These are phyloP conservation scores for Mesopsocus fuscifrons DNA, from an alignment of 2,888 invertebrate species.

Conservation along the genomic window DNA sequence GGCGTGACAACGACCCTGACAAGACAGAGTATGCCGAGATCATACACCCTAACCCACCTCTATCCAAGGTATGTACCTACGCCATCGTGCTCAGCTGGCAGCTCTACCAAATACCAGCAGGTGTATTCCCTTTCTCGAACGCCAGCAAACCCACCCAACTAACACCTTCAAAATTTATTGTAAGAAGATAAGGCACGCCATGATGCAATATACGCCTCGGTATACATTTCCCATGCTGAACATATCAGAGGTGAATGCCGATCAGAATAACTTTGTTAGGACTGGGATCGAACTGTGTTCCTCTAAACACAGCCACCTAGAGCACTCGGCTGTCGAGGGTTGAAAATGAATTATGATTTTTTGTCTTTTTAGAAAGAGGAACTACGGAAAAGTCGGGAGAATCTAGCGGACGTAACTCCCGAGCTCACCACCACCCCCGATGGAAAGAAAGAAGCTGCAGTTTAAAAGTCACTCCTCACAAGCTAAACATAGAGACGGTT, in stretches of 20 bases:
- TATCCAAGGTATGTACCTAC: background rate
- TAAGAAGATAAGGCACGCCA: too few relatives aligned
- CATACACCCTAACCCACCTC: slow-evolving; percentile 37
- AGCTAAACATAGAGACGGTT: too few relatives aligned
- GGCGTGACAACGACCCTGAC: slow-evolving; percentile 26
- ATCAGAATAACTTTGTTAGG: too few relatives aligned
- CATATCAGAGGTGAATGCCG: too few relatives aligned
- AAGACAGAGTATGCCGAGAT: slow-evolving; percentile 68
- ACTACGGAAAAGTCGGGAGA: slow-evolving; percentile 4
- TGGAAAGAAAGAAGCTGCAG: slow-evolving; percentile 4
- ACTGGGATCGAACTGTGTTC: too few relatives aligned
- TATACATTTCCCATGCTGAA: too few relatives aligned
- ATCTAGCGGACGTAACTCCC: background rate
- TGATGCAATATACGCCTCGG: too few relatives aligned
- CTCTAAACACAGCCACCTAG: too few relatives aligned
- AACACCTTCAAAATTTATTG: background rate
- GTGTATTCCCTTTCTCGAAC: background rate
- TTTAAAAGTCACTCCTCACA: background rate
- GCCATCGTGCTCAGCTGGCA: too few relatives aligned
- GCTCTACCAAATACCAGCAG: background rate
- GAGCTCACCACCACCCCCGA: background rate
- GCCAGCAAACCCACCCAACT: background rate
- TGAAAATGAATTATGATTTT: too few relatives aligned
- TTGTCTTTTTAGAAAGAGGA: slow-evolving; percentile 4
- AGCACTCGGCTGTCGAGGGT: too few relatives aligned